phyloP scores from a whole-genome alignment of 2,113 vertebrate genomes.

The Protobothrops flavoviridis region DNA sequence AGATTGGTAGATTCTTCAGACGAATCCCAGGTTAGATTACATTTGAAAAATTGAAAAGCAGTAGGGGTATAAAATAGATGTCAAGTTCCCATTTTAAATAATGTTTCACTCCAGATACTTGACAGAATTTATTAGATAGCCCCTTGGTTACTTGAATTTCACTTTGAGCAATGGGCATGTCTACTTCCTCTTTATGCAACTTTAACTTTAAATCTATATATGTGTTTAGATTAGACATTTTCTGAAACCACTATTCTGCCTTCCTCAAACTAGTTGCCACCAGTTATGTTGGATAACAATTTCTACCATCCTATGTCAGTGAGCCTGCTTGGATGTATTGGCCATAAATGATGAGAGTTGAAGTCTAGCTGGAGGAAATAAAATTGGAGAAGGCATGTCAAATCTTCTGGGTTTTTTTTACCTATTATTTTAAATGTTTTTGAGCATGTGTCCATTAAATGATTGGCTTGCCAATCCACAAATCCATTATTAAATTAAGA shows the following conservation, averaged over 20 bases:
- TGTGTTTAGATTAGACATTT: not conserved
- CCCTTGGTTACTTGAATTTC: constrained; percentile 47
- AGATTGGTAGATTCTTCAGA: not conserved
- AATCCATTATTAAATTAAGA: not conserved
- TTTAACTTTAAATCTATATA: constrained; percentile 17
- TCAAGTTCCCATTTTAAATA: not conserved
- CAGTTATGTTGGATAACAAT: not conserved
- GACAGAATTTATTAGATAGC: constrained; percentile 41
- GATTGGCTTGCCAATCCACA: not conserved
- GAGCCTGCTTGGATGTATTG: not conserved
- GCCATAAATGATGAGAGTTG: not conserved
- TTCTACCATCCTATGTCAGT: not conserved
- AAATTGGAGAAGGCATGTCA: not conserved
- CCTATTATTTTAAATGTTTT: not conserved
- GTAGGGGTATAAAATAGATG: not conserved
- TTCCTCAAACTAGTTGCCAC: not conserved
- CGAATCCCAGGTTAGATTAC: not conserved
- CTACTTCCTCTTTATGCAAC: constrained; percentile 50
- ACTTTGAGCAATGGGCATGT: constrained; percentile 24
- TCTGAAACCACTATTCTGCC: not conserved
- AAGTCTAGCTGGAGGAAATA: not conserved
- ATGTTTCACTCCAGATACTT: constrained; percentile 29
- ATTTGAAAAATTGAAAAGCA: not conserved
- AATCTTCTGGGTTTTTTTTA: not conserved
- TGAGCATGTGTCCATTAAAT: not conserved